These are phyloP conservation scores for Chrysolina oricalcia DNA, from an alignment of 2,888 invertebrate genomes.

Conservation along the genomic window DNA sequence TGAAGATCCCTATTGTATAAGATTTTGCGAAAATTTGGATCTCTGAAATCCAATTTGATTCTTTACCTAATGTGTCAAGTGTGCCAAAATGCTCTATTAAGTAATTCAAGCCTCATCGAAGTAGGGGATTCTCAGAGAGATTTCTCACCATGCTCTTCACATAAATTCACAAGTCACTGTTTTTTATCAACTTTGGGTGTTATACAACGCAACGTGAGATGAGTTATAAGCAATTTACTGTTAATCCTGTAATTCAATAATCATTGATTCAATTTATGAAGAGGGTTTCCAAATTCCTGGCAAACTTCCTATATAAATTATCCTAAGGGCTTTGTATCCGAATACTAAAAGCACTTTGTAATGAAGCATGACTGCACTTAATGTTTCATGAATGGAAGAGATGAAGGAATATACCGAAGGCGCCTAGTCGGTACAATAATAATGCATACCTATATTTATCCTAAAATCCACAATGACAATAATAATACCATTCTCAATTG, in stretches of 20 bases:
- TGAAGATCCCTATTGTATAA: too few relatives aligned
- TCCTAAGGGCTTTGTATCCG: conserved; percentile 9
- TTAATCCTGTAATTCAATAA: conserved; percentile 5
- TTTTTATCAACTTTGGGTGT: background rate
- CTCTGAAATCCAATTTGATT: too few relatives aligned
- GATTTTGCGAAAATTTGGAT: too few relatives aligned
- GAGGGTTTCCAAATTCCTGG: background rate
- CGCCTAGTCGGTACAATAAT: background rate
- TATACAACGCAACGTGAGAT: background rate
- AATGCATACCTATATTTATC: background rate
- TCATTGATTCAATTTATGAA: conserved; percentile 7
- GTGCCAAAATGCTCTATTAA: too few relatives aligned
- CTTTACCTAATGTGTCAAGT: too few relatives aligned
- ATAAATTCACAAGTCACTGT: background rate
- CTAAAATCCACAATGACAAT: background rate
- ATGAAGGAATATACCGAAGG: background rate
- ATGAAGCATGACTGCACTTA: conserved; percentile 11
- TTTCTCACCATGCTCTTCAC: background rate
- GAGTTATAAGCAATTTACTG: conserved; percentile 10
- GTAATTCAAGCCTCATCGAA: too few relatives aligned
- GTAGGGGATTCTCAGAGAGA: too few relatives aligned
- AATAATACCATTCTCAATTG: background rate
- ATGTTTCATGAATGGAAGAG: background rate
- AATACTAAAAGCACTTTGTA: conserved; percentile 6
- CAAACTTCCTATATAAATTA: conserved; percentile 19